These are phyloP conservation scores for Phyllopteryx taeniolatus DNA, from an alignment of 2,113 vertebrate genomes.

Conservation along the genomic window DNA sequence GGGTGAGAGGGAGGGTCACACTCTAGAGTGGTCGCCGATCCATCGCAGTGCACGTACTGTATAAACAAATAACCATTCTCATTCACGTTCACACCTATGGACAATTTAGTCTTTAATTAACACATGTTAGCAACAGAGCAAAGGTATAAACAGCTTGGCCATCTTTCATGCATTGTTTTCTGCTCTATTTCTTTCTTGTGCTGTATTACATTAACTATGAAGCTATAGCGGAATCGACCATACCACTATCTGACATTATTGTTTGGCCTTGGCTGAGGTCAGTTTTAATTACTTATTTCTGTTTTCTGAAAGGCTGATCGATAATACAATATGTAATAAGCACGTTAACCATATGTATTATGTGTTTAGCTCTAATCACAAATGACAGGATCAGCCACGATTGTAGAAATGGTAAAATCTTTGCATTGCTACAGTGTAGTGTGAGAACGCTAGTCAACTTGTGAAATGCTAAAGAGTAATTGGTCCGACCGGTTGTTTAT, in stretches of 20 bases:
- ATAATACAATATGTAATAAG: neutral
- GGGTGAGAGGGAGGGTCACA: neutral
- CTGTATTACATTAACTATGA: neutral
- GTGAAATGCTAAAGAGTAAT: constrained; percentile 14
- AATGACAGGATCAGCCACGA: neutral
- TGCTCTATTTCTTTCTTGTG: neutral
- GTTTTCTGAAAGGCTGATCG: neutral
- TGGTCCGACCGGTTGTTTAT: neutral
- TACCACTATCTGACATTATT: neutral
- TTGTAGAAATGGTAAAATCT: neutral
- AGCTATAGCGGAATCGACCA: neutral
- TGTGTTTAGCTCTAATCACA: neutral
- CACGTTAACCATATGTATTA: neutral
- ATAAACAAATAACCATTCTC: neutral
- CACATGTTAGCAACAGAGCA: neutral
- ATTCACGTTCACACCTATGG: neutral
- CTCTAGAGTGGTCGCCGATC: neutral
- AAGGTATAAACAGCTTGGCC: neutral
- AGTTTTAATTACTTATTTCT: neutral
- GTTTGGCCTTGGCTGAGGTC: neutral
- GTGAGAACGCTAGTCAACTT: constrained; percentile 17
- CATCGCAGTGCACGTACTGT: neutral
- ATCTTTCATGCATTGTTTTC: neutral
- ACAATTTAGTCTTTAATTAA: neutral
- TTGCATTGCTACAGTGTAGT: neutral